Conservation (phyloP, 2,888 invertebrate genomes). For the Rhamphomyia laevipes region DNA sequence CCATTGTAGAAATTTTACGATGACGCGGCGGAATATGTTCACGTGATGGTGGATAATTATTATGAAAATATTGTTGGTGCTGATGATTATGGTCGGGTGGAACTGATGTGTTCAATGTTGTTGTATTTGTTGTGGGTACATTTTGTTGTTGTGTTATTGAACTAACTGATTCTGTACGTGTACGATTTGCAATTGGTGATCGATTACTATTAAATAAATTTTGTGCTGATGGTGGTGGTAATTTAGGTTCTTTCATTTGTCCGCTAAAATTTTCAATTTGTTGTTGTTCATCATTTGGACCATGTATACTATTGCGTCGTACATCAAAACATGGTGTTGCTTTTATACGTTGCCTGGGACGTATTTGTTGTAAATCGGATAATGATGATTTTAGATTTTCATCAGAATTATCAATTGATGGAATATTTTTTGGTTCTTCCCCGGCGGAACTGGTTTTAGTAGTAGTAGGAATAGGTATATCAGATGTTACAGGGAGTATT, state of each 20-base stretch:
- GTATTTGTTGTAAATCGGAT: slow-evolving; percentile 39
- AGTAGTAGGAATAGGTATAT: neutral
- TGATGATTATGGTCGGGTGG: neutral
- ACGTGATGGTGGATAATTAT: slow-evolving; percentile 3
- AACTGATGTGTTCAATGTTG: neutral
- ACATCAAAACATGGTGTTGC: slow-evolving; percentile 55
- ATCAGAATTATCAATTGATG: neutral
- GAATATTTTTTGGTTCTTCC: neutral
- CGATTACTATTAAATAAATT: slow-evolving; percentile 16
- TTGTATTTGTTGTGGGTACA: neutral
- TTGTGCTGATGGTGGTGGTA: neutral
- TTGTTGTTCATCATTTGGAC: slow-evolving; percentile 17
- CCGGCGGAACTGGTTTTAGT: neutral
- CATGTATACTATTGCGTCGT: slow-evolving; percentile 53
- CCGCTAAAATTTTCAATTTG: neutral
- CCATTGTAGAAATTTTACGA: slow-evolving; percentile 23
- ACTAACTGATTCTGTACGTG: neutral
- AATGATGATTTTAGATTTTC: slow-evolving; percentile 18
- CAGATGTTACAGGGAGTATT: neutral
- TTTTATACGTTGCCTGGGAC: slow-evolving; percentile 54
- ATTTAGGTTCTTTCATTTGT: neutral
- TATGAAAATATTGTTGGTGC: neutral
- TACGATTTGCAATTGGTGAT: slow-evolving; percentile 9
- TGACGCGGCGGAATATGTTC: neutral
- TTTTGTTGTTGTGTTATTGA: neutral